A percentile compares a stretch with the other conserved stretches of the same genome.
These are phyloP conservation scores for Cheilosia scutellata DNA, from an alignment of 2,888 invertebrate species.

Conservation along the genomic window DNA sequence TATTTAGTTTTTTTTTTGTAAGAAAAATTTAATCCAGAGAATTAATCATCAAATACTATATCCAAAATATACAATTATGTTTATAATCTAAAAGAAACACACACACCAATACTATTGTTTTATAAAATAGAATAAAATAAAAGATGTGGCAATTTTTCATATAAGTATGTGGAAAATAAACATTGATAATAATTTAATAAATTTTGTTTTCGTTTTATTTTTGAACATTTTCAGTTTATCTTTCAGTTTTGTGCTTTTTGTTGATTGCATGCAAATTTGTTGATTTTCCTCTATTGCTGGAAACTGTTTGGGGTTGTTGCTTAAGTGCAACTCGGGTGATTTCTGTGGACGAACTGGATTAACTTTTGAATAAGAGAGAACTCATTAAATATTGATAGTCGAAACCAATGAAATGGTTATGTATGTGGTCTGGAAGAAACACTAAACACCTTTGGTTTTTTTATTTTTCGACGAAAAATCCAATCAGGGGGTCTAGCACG, in stretches of 20 bases:
- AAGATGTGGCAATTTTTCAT: constrained; percentile 41
- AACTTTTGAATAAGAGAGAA: no score
- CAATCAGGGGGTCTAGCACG: no score
- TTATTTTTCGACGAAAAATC: no score
- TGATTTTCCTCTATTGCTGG: neutral
- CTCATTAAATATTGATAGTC: no score
- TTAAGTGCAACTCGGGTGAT: no score
- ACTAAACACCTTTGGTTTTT: no score
- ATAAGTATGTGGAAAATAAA: constrained; percentile 54
- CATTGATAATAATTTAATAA: constrained; percentile 67
- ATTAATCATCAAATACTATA: constrained; percentile 10
- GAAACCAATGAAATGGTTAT: no score
- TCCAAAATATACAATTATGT: constrained; percentile 41
- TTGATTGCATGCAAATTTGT: neutral
- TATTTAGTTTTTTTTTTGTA: constrained; percentile 28
- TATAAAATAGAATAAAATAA: constrained; percentile 18
- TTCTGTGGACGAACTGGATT: no score
- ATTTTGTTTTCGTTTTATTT: constrained; percentile 61
- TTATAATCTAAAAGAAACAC: constrained; percentile 57
- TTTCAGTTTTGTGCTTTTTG: constrained; percentile 7
- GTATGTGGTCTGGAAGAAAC: no score
- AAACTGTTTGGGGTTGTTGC: no score
- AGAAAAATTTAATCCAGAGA: neutral
- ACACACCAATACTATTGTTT: constrained; percentile 61
- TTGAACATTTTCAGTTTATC: constrained; percentile 10